Evolutionary conservation across 2,888 invertebrate genomes (phyloP).

Genomic region (Papilio protenor): DNA sequence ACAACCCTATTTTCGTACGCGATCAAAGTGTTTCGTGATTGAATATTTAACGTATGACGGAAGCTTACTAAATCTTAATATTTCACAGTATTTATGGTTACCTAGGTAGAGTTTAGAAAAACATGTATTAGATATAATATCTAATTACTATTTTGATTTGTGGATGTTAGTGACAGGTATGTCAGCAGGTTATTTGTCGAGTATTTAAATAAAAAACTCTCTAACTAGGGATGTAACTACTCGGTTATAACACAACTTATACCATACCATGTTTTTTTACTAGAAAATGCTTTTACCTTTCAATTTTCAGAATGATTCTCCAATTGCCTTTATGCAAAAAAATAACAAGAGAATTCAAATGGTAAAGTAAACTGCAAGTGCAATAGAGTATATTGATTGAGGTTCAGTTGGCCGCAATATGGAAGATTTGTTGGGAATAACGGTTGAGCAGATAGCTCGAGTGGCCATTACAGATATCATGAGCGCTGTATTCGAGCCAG

Average conservation of each 20-base stretch:
- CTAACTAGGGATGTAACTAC: too few species aligned
- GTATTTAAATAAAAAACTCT: too few species aligned
- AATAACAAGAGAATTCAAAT: constrained; percentile 56
- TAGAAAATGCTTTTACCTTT: too few species aligned
- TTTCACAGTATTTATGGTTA: not conserved
- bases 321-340: constrained; percentile 43
- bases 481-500: constrained; percentile 69
- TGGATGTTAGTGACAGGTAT: not conserved
- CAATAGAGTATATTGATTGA: constrained; percentile 65
- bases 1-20: constrained; percentile 32
- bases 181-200: too few species aligned
- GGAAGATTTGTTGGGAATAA: constrained; percentile 80
- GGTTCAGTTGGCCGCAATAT: constrained; percentile 72
- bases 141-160: not conserved
- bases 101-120: not conserved
- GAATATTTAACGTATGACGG: constrained; percentile 34
- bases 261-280: too few species aligned
- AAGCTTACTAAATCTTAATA: not conserved
- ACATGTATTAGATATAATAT: not conserved
- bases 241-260: too few species aligned
- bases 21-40: constrained; percentile 15
- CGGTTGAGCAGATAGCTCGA: constrained; percentile 77
- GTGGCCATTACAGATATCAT: constrained; percentile 81
- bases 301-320: constrained; percentile 43
- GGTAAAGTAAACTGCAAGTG: constrained; percentile 62